These are phyloP conservation scores for Chrysolina haemoptera DNA, from an alignment of 2,888 invertebrate genomes.

Conservation along the genomic window DNA sequence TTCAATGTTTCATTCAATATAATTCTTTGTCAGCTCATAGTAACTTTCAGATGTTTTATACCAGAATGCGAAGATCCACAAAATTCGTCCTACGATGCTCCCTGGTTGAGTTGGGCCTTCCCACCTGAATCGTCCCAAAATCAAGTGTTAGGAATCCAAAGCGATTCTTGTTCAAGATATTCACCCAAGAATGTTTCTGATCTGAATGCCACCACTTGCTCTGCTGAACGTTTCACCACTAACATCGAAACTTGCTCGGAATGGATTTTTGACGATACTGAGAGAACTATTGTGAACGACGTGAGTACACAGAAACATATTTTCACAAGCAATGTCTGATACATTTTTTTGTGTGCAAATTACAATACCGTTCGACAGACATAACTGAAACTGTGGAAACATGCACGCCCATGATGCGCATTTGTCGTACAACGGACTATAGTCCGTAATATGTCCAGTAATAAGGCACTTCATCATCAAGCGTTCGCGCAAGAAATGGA, in stretches of 20 bases:
- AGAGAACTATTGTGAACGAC: slow-evolving; percentile 74
- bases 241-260: slow-evolving; percentile 68
- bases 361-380: too few species aligned
- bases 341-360: too few species aligned
- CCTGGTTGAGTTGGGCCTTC: slow-evolving; percentile 71
- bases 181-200: slow-evolving; percentile 6
- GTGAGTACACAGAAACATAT: slow-evolving; percentile 60
- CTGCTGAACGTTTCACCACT: slow-evolving; percentile 65
- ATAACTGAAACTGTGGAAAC: too few species aligned
- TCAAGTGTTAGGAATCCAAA: slow-evolving; percentile 59
- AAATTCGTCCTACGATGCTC: slow-evolving; percentile 62
- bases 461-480: too few species aligned
- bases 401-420: too few species aligned
- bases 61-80: slow-evolving; percentile 72
- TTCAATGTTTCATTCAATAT: too few species aligned
- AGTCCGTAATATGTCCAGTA: too few species aligned
- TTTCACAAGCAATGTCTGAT: background rate
- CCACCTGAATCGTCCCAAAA: slow-evolving; percentile 63
- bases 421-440: too few species aligned
- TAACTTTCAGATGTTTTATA: slow-evolving; percentile 70
- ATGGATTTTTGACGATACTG: slow-evolving; percentile 72
- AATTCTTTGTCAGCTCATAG: background rate
- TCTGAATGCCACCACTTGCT: slow-evolving; percentile 59
- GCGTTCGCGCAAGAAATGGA: too few species aligned
- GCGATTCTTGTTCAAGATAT: slow-evolving; percentile 65